Evolutionary conservation across 2,113 vertebrate species (phyloP).

Genomic region (Smithornis capensis): DNA sequence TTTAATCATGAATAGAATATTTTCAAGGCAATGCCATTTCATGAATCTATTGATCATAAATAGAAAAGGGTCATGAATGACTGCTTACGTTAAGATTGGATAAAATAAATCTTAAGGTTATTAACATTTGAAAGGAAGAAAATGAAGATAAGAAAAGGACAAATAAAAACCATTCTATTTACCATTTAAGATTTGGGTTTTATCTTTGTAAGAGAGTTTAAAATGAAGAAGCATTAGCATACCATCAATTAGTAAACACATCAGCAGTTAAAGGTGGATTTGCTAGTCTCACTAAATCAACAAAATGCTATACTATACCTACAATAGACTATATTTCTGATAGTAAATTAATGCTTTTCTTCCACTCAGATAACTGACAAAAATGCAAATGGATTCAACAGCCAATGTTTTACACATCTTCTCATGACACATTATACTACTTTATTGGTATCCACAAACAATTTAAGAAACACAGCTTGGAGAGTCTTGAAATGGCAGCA

Average conservation of each 20-base stretch:
- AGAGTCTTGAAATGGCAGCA: not conserved
- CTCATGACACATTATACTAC: not conserved
- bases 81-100: not conserved
- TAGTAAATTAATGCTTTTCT: not conserved
- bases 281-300: constrained; percentile 7
- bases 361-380: constrained; percentile 25
- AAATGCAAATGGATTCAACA: not conserved
- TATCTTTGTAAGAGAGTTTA: not conserved
- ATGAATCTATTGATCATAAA: not conserved
- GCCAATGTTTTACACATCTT: not conserved
- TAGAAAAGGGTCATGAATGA: not conserved
- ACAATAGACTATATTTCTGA: not conserved
- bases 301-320: not conserved
- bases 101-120: not conserved
- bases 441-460: not conserved
- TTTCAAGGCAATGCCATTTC: constrained; percentile 5
- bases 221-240: not conserved
- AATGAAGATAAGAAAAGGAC: not conserved
- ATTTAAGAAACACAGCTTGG: not conserved
- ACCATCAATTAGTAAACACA: not conserved
- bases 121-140: constrained; percentile 8
- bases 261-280: not conserved
- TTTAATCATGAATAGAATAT: not conserved
- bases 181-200: not conserved
- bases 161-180: not conserved